Evolutionary conservation across 2,888 invertebrate species (phyloP).

Genomic region (Spodoptera littoralis): DNA sequence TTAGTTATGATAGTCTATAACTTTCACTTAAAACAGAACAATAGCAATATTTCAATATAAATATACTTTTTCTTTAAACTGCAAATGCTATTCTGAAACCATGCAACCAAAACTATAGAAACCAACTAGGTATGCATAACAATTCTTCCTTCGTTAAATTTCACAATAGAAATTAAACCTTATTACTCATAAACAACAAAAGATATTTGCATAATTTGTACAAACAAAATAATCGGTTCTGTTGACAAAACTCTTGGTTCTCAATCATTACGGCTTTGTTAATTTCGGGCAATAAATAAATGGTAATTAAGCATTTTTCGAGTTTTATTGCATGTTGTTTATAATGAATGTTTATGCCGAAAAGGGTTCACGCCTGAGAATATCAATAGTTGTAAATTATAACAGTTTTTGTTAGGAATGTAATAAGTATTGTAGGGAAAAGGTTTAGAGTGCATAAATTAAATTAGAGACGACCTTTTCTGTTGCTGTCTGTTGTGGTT

Average conservation of each 20-base stretch:
- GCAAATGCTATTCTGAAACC: not conserved
- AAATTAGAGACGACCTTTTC: conserved; percentile 18
- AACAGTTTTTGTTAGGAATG: conserved; percentile 31
- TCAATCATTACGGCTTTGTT: conserved; percentile 59
- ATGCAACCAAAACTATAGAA: conserved; percentile 25
- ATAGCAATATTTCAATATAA: no score
- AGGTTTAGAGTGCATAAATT: conserved; percentile 42
- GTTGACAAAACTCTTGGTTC: conserved; percentile 49
- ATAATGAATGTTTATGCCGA: conserved; percentile 52
- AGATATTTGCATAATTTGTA: conserved; percentile 65
- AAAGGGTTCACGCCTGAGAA: conserved; percentile 56
- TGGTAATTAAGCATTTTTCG: conserved; percentile 61
- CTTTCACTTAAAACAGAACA: no score
- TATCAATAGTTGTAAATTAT: conserved; percentile 54
- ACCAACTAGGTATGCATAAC: conserved; percentile 11
- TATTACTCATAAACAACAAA: conserved; percentile 43
- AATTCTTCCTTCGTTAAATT: not conserved
- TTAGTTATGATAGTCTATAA: no score
- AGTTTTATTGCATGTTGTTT: conserved; percentile 56
- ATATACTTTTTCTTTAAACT: not conserved
- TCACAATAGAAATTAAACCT: conserved; percentile 30
- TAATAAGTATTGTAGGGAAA: conserved; percentile 21
- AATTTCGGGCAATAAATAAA: conserved; percentile 63
- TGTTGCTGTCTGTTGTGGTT: conserved; percentile 1
- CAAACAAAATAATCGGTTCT: conserved; percentile 56